Base-by-base conservation (phyloP, 2,797 vertebrate species). In the Propithecus deckenii region DNA sequence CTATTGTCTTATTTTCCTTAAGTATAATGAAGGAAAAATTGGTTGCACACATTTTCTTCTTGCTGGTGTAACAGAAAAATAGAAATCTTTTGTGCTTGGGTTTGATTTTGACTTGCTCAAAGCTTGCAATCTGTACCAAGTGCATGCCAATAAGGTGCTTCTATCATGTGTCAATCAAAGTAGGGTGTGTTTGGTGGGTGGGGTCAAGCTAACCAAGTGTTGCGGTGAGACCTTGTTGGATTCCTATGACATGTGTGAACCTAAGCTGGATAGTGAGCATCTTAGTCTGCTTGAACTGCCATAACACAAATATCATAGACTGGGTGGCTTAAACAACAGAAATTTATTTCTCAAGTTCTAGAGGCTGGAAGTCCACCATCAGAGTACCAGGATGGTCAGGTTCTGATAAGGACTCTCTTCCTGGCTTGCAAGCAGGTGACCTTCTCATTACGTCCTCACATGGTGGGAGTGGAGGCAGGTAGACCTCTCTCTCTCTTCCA, bases 341-440 rank as follows among this genome's bases (percentile, higher is more conserved):
- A 50, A 35, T 43, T 50, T 78, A 61, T 84, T 91, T 65, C 67
- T 65, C 20, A 14, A 15, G 12, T 63, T 86, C 59, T 50, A n/a
- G 41, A 63, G 28, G 38, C 14, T 61, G 8, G 63, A 67, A 35
- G 22, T 83, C 32, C 79, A 11, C 48, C 63, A 5, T 55, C 17
- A 41, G 12, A 46, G 7, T 25, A 5, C 17, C 13, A 14, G 32
- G 4, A 20, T 30, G 20, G 15, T n/a, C 2, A 1, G 18, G n/a
- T 50, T 50, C 7, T 15, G 2, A 8, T 30, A 32, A 22, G 15
- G 2, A 14, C 17, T 48, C 17, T 69, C n/a, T 65, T 78, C 15
- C 15, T 52, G 41, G 35, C 50, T 87, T 55, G 22, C 5, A 59
- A 38, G 46, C 2, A 52, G 14, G 7, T 14, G 3, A 2, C 52